Conservation (phyloP, 2,888 invertebrate genomes). For the Axea sp. region DNA sequence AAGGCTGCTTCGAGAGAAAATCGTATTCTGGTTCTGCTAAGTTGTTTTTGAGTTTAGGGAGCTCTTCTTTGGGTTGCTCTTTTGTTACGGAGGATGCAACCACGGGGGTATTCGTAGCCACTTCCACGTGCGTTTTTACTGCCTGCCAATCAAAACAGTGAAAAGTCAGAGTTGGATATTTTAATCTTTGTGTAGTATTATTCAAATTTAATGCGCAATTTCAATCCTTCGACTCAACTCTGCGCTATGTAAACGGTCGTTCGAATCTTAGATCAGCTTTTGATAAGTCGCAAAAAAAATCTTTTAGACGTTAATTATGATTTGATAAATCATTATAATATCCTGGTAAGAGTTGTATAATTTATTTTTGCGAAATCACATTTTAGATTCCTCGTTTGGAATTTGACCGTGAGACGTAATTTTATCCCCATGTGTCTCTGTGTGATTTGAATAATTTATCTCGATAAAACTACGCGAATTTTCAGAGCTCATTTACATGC, state of each 20-base stretch:
- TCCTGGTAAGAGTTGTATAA: constrained; percentile 2
- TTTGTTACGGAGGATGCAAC: constrained; percentile 82
- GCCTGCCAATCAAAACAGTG: constrained; percentile 18
- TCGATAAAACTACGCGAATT: too few relatives aligned
- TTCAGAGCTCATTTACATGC: too few relatives aligned
- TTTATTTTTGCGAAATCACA: constrained; percentile 15
- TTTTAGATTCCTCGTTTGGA: constrained; percentile 31
- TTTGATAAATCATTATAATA: constrained; percentile 18
- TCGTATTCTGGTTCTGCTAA: constrained; percentile 91
- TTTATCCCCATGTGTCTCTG: neutral
- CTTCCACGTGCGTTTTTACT: constrained; percentile 65
- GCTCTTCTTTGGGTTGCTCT: constrained; percentile 77
- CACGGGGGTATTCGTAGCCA: constrained; percentile 73
- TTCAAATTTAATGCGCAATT: neutral
- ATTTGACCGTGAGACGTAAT: constrained; percentile 22
- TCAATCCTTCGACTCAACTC: too few relatives aligned
- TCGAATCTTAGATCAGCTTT: constrained; percentile 1
- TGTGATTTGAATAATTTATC: too few relatives aligned
- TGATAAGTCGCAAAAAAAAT: constrained; percentile 1
- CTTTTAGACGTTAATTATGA: constrained; percentile 12
- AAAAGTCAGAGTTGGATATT: too few relatives aligned
- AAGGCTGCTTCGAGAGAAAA: constrained; percentile 90
- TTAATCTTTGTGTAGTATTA: too few relatives aligned
- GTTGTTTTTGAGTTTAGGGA: constrained; percentile 83
- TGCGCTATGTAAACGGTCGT: neutral